These are phyloP conservation scores for Pangasius mekongensis DNA, from an alignment of 2,797 vertebrate species.

Conservation along the genomic window DNA sequence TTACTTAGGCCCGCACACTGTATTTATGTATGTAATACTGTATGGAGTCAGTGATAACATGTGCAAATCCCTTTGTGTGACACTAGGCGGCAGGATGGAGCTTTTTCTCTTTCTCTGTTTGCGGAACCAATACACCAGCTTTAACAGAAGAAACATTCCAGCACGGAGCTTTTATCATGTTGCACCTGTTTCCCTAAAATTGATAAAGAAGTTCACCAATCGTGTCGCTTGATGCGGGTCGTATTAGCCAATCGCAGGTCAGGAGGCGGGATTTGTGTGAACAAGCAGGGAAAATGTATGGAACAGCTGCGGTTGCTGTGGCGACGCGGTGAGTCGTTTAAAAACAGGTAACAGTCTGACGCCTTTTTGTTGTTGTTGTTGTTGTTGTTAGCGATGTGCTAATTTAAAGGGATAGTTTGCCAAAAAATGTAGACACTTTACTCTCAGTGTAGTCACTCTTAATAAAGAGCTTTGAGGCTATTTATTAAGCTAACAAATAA, in stretches of 20 bases:
- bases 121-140: not conserved
- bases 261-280: not conserved
- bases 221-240: not conserved
- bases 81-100: not conserved
- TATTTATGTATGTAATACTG: no score
- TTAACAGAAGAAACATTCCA: not conserved
- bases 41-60: no score
- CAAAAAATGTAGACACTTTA: not conserved
- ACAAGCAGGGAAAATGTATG: not conserved
- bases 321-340: not conserved
- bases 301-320: constrained; percentile 12
- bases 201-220: not conserved
- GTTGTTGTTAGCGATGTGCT: not conserved
- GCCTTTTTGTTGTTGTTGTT: not conserved
- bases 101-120: not conserved
- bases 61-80: not conserved
- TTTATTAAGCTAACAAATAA: not conserved
- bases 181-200: not conserved
- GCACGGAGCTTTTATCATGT: not conserved
- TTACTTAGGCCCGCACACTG: no score
- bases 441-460: not conserved
- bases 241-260: not conserved
- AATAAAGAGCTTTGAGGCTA: not conserved
- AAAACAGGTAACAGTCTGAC: not conserved
- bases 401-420: not conserved